These are phyloP conservation scores for Scaptomyza tumidula DNA, from an alignment of 2,888 invertebrate genomes.

Conservation along the genomic window DNA sequence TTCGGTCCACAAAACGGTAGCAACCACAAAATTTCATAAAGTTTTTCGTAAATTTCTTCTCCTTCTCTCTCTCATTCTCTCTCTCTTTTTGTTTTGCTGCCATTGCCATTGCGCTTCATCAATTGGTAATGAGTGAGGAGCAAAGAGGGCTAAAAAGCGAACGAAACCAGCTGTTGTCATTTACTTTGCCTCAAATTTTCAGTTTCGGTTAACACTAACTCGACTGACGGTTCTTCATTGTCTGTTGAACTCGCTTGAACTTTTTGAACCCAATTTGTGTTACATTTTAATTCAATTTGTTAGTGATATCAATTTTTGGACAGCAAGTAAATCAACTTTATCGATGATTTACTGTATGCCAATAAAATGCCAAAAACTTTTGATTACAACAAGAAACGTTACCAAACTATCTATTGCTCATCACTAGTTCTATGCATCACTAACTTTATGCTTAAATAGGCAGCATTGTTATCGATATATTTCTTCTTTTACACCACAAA, in stretches of 20 bases:
- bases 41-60: conserved; percentile 42
- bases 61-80: too few relatives aligned
- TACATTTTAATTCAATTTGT: conserved; percentile 67
- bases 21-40: conserved; percentile 78
- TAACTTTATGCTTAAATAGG: neutral
- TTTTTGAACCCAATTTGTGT: conserved; percentile 52
- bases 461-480: too few relatives aligned
- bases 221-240: neutral
- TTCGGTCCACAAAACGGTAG: conserved; percentile 67
- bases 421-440: neutral
- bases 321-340: neutral
- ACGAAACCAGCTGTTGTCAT: conserved; percentile 69
- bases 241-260: conserved; percentile 51
- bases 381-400: too few relatives aligned
- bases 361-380: too few relatives aligned
- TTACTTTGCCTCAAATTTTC: conserved; percentile 41
- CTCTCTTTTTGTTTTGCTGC: neutral
- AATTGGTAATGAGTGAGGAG: conserved; percentile 70
- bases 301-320: conserved; percentile 26
- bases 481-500: too few relatives aligned
- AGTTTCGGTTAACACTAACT: neutral
- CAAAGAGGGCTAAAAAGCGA: conserved; percentile 25
- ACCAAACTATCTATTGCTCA: neutral
- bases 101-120: conserved; percentile 69
- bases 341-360: too few relatives aligned